Percentiles rank a stretch among this genome's conserved stretches.
Conservation (phyloP, 2,888 invertebrate genomes). For the Calliphora vomitoria region DNA sequence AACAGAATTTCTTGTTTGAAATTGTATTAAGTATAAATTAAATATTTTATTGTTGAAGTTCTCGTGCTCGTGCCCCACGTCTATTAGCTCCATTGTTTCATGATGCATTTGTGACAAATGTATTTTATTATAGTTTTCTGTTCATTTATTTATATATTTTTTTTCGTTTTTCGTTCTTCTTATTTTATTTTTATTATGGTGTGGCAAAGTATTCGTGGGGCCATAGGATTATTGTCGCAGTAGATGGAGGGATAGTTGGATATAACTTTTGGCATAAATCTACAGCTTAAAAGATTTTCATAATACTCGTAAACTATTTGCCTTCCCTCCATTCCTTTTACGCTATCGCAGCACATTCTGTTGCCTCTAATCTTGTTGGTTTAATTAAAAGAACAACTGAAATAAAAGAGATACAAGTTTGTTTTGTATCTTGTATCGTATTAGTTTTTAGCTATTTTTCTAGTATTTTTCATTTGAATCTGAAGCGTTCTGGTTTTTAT, state of each 20-base stretch:
- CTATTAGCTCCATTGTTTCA: neutral
- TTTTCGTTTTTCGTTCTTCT: conserved; percentile 16
- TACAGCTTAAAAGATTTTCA: conserved; percentile 60
- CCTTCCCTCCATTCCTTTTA: neutral
- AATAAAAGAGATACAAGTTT: conserved; percentile 35
- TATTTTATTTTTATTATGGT: conserved; percentile 34
- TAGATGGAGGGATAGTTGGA: conserved; percentile 13
- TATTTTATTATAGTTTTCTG: conserved; percentile 2
- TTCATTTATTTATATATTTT: neutral
- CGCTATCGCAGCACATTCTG: neutral
- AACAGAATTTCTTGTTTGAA: conserved; percentile 8
- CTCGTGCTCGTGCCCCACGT: conserved; percentile 6
- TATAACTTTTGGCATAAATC: conserved; percentile 43
- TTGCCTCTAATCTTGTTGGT: conserved; percentile 43
- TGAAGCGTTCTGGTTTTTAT: conserved; percentile 11
- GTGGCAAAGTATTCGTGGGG: conserved; percentile 5
- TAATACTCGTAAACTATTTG: conserved; percentile 43
- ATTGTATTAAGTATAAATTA: conserved; percentile 17
- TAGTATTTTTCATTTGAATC: conserved; percentile 21
- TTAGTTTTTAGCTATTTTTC: conserved; percentile 36
- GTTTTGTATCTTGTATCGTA: conserved; percentile 23
- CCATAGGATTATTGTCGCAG: conserved; percentile 18
- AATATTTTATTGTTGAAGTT: conserved; percentile 21
- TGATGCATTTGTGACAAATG: conserved; percentile 45
- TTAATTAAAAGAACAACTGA: conserved; percentile 62